Base-by-base conservation (phyloP, 53 echinoderm and acorn worm species). In the Henricia sp. region DNA sequence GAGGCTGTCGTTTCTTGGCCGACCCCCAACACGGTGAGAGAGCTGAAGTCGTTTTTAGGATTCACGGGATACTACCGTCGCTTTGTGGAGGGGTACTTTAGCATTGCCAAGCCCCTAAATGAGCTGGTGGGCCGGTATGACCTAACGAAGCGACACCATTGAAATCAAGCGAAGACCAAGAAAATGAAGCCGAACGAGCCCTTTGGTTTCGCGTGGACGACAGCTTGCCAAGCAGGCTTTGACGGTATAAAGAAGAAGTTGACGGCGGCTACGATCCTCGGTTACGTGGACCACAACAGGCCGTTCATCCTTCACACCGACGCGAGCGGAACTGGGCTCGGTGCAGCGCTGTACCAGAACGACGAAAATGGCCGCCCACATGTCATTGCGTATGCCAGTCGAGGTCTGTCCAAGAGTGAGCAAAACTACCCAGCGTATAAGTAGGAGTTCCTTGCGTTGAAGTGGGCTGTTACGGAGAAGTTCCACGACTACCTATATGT, bases 61-160 rank as follows among this genome's bases (percentile, higher is more conserved):
- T 90, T 93, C 53, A 72, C 93, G 3, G 93, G 93, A 0, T 92
- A 92, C 44, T 89, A 92, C 27, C 70, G 93, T 37, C 58, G 89
- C 8, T 92, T 92, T 43, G 82, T 93, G 9, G 59, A 89, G 42
- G 67, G 82, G 17, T 93, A 86, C 50, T 80, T 74, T 41, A 46
- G 52, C n/a, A 86, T 93, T 30, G 86, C 89, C 52, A 93, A 87
- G 83, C 83, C 86, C 0, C 53, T 89, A 4, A 88, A 84, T 59
- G 72, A 74, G 20, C 20, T 17, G 19, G 21, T 34, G 9, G 63
- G 30, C 29, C 6, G 17, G 6, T 63, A 30, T 63, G 63, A 29
- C 34, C 29, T 17, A 37, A 70, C 28, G 23, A 44, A 9, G 46
- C 43, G 48, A 48, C 43, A 42, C 13, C 17, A 19, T 4, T 0